phyloP scores from a whole-genome alignment of 2,797 vertebrate genomes.

The Enteromius anoplus region DNA sequence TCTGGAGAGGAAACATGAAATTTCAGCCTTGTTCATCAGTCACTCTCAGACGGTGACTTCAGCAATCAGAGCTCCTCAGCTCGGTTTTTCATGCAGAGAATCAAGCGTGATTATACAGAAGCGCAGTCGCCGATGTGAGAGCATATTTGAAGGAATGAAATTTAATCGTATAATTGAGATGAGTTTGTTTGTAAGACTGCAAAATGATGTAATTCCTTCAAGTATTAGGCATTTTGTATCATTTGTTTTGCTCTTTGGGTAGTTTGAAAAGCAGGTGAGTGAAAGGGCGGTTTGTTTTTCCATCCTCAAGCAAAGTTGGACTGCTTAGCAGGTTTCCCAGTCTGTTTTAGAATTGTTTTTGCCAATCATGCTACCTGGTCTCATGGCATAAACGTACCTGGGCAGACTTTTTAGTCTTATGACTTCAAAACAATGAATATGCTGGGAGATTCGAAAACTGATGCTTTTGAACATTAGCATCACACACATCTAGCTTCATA shows the following conservation, averaged over 20 bases:
- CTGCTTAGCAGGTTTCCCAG: not conserved
- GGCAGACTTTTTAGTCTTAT: too few relatives aligned
- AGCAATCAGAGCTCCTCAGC: constrained; percentile 45
- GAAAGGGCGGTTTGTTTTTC: not conserved
- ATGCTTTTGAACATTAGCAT: too few relatives aligned
- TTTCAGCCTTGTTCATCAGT: constrained; percentile 52
- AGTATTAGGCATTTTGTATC: not conserved
- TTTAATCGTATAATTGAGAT: constrained; percentile 16
- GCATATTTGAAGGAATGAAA: not conserved
- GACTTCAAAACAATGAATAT: too few relatives aligned
- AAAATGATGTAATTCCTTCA: constrained; percentile 7
- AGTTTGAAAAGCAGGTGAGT: constrained; percentile 8
- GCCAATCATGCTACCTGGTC: too few relatives aligned
- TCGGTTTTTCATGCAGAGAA: constrained; percentile 40
- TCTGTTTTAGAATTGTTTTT: not conserved
- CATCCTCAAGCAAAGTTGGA: not conserved
- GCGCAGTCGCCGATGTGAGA: not conserved
- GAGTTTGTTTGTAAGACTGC: constrained; percentile 27
- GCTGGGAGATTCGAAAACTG: too few relatives aligned
- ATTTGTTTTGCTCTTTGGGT: constrained; percentile 9
- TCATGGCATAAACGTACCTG: too few relatives aligned
- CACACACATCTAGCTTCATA: too few relatives aligned
- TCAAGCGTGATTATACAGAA: constrained; percentile 34
- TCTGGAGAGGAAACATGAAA: constrained; percentile 58
- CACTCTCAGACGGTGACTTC: constrained; percentile 44